Percentiles rank a stretch among this genome's conserved stretches.
phyloP scores from a whole-genome alignment of 2,888 invertebrate genomes.

The Xestia rhomboidea region DNA sequence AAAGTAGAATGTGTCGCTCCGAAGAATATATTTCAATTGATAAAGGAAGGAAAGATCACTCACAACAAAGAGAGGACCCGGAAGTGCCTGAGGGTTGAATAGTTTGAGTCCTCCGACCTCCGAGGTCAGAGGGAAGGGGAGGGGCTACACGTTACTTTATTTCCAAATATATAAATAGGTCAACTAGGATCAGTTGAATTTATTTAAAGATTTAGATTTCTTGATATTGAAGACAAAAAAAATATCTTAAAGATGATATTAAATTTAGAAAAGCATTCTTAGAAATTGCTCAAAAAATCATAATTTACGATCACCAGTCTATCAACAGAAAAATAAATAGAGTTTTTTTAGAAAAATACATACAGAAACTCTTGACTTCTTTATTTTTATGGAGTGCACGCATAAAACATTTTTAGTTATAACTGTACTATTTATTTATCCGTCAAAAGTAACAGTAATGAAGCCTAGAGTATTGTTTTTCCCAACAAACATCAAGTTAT shows the following conservation, averaged over 20 bases:
- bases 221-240: not conserved
- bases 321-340: not conserved
- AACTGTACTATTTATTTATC: not conserved
- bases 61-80: slow-evolving; percentile 77
- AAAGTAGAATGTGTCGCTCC: slow-evolving; percentile 68
- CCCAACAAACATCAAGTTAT: not conserved
- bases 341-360: not conserved
- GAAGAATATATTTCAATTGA: slow-evolving; percentile 72
- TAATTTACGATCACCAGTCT: not conserved
- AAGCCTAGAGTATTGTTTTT: not conserved
- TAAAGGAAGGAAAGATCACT: slow-evolving; percentile 76
- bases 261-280: not conserved
- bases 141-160: slow-evolving; percentile 25
- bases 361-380: not conserved
- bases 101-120: slow-evolving; percentile 71
- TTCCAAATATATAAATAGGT: slow-evolving; percentile 53
- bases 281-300: not conserved
- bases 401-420: not conserved
- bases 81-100: slow-evolving; percentile 77
- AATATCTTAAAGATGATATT: not conserved
- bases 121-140: slow-evolving; percentile 54
- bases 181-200: slow-evolving; percentile 23
- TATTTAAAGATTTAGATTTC: not conserved
- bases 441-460: not conserved
- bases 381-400: too few species aligned